phyloP scores from a whole-genome alignment of 2,888 invertebrate species.

The Chloromyia formosa region DNA sequence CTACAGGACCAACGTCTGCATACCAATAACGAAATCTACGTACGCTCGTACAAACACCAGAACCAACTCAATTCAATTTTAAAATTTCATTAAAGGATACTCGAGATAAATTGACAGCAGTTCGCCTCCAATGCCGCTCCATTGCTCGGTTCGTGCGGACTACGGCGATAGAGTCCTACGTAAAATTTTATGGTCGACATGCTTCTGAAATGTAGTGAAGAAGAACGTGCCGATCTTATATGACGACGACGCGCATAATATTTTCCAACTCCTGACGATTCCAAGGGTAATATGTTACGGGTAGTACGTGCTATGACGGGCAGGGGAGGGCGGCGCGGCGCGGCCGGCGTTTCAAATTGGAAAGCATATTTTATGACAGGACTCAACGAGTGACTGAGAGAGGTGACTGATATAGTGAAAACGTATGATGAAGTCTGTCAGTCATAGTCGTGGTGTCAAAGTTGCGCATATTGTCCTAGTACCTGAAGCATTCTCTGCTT shows the following conservation, averaged over 20 bases:
- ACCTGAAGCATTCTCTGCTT: too few species aligned
- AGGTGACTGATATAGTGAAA: too few species aligned
- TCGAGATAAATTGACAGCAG: constrained; percentile 46
- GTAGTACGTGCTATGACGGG: neutral
- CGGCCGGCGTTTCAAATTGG: neutral
- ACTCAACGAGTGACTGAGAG: neutral
- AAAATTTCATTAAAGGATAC: constrained; percentile 47
- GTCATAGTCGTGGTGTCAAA: too few species aligned
- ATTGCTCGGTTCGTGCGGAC: too few species aligned
- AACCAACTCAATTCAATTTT: constrained; percentile 48
- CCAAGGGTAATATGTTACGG: neutral
- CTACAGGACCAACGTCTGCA: too few species aligned
- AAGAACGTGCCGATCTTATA: constrained; percentile 38
- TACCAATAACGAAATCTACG: too few species aligned
- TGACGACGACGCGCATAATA: constrained; percentile 26
- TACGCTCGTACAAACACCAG: neutral
- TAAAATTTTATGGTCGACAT: constrained; percentile 29
- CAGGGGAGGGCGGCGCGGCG: neutral
- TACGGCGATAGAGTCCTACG: neutral
- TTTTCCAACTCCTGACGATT: neutral
- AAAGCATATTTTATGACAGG: constrained; percentile 21
- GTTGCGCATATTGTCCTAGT: too few species aligned
- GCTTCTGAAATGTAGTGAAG: constrained; percentile 8
- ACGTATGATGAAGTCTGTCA: too few species aligned
- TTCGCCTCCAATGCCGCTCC: neutral